Conservation (phyloP, 2,113 vertebrate species). For the Podarcis muralis region DNA sequence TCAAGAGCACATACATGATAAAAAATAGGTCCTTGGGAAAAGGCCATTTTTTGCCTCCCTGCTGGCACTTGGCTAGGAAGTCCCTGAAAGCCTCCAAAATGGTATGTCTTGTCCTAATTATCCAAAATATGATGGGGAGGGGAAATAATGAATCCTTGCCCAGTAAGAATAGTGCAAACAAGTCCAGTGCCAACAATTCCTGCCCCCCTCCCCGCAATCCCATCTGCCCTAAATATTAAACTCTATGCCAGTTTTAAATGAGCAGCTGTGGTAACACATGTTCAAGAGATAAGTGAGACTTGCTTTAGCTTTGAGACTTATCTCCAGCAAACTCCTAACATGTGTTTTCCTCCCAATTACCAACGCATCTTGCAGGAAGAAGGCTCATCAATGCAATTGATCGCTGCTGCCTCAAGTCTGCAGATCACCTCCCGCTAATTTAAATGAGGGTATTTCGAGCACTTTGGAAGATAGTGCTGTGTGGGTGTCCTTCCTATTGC, state of each 20-base stretch:
- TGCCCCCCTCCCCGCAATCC: neutral
- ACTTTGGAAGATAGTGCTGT: neutral
- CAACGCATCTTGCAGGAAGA: constrained; percentile 34
- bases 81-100: neutral
- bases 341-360: constrained; percentile 49
- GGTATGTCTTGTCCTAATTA: neutral
- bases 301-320: constrained; percentile 50
- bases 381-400: constrained; percentile 44
- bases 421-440: neutral
- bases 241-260: constrained; percentile 46
- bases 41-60: neutral
- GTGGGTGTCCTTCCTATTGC: constrained; percentile 36
- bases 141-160: constrained; percentile 41
- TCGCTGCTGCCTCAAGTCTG: neutral
- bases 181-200: constrained; percentile 33
- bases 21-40: neutral
- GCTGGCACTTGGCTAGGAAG: neutral
- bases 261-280: constrained; percentile 40
- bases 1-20: neutral
- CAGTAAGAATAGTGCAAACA: constrained; percentile 18
- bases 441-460: neutral
- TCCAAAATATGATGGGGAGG: constrained; percentile 21
- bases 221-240: constrained; percentile 60
- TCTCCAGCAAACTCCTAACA: constrained; percentile 53
- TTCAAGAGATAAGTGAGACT: constrained; percentile 54